Base-by-base conservation (phyloP, 2,113 vertebrate genomes). In the Phrynosoma platyrhinos region DNA sequence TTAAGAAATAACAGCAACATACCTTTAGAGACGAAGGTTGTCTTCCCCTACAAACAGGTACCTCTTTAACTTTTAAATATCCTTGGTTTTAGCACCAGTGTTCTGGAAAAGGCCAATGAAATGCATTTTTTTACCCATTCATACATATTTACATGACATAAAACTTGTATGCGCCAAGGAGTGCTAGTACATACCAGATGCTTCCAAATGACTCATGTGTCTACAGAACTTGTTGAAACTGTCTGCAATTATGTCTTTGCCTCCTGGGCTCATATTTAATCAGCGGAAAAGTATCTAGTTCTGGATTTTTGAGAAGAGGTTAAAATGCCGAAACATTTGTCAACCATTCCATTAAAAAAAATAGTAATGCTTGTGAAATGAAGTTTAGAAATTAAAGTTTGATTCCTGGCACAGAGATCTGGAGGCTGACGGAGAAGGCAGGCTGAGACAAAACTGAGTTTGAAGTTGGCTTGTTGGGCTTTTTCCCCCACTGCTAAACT, bases 261-360 rank as follows among this genome's bases (percentile, higher is more conserved):
- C 72, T 83, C 25, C 71, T 53, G 74, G 40, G 62, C 20, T 83
- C n/a, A 83, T 16, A 83, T 18, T 88, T 83, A 68, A 36, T 76
- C 32, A 16, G 42, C 32, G 27, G n/a, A 69, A 55, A 83, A 18
- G 23, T 25, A 30, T 68, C 62, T 88, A 78, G 69, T 68, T 68
- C 77, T 66, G 23, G 10, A 83, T 78, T 77, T 80, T 53, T 66
- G 36, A 32, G n/a, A 78, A 77, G 27, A 21, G 16, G 62, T n/a
- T 83, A 40, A 76, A 68, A 88, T 53, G 72, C 58, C 69, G 72
- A 77, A 62, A 78, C 36, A 88, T 78, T 83, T 68, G 30, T 66
- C 87, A 87, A 47, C 80, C 27, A 9, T 64, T 47, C n/a, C 20
- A 40, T 47, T 47, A 47, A 47, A 47, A 47, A 47, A 47, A 5